Evolutionary conservation across 2,113 vertebrate genomes (phyloP).

Genomic region (Malurus alboscapulatus): DNA sequence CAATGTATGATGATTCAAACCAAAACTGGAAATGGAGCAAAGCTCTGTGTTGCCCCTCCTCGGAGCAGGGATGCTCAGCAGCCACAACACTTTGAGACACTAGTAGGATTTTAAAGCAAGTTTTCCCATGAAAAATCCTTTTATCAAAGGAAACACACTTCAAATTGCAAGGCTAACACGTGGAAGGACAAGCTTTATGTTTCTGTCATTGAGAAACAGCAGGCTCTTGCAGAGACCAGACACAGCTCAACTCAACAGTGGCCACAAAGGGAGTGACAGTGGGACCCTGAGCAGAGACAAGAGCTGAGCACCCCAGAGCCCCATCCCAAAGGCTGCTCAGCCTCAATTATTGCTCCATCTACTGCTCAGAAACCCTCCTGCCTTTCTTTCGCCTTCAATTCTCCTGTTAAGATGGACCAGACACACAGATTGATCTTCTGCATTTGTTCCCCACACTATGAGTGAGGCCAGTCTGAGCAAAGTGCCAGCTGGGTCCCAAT

Average conservation of each 20-base stretch:
- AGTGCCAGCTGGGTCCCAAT: not conserved
- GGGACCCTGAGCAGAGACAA: not conserved
- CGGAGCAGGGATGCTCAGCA: not conserved
- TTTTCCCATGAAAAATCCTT: not conserved
- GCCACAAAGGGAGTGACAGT: not conserved
- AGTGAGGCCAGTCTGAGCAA: not conserved
- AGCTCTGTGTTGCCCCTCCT: rapidly evolving
- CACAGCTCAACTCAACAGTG: not conserved
- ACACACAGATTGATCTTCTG: not conserved
- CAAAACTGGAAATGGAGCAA: not conserved
- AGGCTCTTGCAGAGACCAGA: not conserved
- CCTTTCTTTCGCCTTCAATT: not conserved
- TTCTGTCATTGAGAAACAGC: not conserved
- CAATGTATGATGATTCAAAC: not conserved
- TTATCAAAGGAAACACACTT: not conserved
- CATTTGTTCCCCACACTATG: not conserved
- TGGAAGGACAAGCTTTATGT: not conserved
- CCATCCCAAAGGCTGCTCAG: not conserved
- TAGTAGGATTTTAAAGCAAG: not conserved
- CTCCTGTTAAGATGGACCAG: not conserved
- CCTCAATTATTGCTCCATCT: not conserved
- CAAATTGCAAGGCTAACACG: rapidly evolving
- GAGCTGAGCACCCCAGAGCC: not conserved
- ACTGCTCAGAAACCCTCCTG: not conserved
- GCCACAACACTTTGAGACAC: not conserved